Evolutionary conservation across 2,113 vertebrate genomes (phyloP).

Genomic region (Ahaetulla prasina): DNA sequence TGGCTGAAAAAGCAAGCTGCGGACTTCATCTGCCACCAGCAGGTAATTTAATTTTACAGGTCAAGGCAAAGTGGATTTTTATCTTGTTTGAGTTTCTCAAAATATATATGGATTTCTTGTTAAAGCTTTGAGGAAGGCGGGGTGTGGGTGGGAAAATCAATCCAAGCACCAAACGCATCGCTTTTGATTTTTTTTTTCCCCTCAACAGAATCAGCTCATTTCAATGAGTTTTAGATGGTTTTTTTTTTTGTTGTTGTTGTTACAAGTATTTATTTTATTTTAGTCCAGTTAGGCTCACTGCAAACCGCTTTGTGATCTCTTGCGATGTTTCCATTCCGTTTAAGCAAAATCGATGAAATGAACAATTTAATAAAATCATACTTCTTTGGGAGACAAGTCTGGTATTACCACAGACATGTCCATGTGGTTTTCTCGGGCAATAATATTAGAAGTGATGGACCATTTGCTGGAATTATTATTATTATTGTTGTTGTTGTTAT

Average conservation of each 20-base stretch:
- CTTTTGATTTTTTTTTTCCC: slow-evolving; percentile 57
- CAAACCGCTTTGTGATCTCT: neutral
- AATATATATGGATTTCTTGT: slow-evolving; percentile 66
- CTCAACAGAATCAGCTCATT: slow-evolving; percentile 44
- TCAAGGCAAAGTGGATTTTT: slow-evolving; percentile 61
- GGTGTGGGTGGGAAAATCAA: slow-evolving; percentile 51
- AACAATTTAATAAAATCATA: neutral
- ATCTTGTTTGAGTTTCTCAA: slow-evolving; percentile 61
- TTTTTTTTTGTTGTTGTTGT: too few relatives aligned
- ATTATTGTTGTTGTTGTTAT: too few relatives aligned
- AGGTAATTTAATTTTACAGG: slow-evolving; percentile 64
- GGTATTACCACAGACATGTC: neutral
- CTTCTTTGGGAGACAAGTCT: neutral
- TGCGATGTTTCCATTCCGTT: neutral
- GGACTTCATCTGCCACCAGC: slow-evolving; percentile 44
- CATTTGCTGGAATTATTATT: neutral
- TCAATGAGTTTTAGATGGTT: slow-evolving; percentile 51
- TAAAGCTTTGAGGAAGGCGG: slow-evolving; percentile 47
- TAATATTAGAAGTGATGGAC: neutral
- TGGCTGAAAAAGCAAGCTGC: slow-evolving; percentile 27
- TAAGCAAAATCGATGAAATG: neutral
- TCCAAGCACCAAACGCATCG: slow-evolving; percentile 49
- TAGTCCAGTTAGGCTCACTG: neutral
- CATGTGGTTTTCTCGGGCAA: neutral
- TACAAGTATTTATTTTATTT: neutral